Evolutionary conservation across 2,113 vertebrate species (phyloP).

Genomic region (Atractosteus spatula): DNA sequence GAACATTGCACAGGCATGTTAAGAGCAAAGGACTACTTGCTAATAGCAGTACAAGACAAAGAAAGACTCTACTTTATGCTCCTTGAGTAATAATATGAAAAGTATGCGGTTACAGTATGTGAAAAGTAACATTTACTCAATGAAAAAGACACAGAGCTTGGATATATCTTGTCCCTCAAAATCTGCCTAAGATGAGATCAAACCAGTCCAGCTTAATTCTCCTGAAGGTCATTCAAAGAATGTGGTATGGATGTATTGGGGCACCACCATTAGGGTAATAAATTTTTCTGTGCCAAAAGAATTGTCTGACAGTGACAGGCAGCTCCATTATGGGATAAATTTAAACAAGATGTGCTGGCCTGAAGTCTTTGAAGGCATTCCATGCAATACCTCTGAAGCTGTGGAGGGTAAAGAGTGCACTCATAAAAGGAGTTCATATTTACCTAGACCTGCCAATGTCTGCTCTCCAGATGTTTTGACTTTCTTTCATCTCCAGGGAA

Average conservation of each 20-base stretch:
- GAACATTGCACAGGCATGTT: neutral
- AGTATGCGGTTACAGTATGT: neutral
- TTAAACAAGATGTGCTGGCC: conserved; percentile 66
- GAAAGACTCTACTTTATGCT: too few species aligned
- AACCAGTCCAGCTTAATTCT: conserved; percentile 43
- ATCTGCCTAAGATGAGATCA: conserved; percentile 35
- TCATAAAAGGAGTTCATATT: conserved; percentile 69
- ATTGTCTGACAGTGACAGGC: conserved; percentile 50
- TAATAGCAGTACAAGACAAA: too few species aligned
- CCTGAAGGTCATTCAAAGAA: conserved; percentile 50
- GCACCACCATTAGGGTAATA: conserved; percentile 49
- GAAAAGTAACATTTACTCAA: neutral
- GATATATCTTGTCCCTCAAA: neutral
- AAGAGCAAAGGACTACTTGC: too few species aligned
- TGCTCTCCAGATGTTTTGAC: conserved; percentile 71
- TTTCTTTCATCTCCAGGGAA: conserved; percentile 61
- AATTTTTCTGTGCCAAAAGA: conserved; percentile 44
- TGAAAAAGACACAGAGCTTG: neutral
- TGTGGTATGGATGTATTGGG: conserved; percentile 15
- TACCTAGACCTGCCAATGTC: conserved; percentile 69
- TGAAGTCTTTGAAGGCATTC: conserved; percentile 69
- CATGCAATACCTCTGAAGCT: conserved; percentile 63
- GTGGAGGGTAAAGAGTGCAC: conserved; percentile 44
- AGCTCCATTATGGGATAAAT: conserved; percentile 51
- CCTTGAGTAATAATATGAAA: too few species aligned